Base-by-base conservation (phyloP, 1,140 invertebrate genomes). In the Pseudomyrmex concolor region DNA sequence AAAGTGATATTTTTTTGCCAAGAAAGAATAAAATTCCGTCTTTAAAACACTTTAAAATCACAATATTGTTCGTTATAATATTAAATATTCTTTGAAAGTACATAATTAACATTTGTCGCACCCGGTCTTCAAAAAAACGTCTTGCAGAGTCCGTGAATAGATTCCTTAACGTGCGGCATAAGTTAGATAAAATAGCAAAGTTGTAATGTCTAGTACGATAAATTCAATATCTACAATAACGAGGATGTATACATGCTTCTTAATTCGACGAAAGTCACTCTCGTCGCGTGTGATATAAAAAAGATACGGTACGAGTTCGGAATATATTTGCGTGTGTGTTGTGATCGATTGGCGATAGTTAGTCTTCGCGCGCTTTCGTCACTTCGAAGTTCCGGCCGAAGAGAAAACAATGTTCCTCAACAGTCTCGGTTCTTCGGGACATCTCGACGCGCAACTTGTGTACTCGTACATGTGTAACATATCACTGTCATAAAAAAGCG, bases 391-490 rank as follows among this genome's bases (percentile, higher is more conserved):
- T 57, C 15, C 15, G 15, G 60, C 34, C 48, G n/a, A 9, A 13
- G 17, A 55, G 13, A 34, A 7, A 34, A 34, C 4, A 34, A 77
- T 68, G 19, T 22, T 55, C 8, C 12, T 67, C 67, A 78, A 78
- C 45, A 77, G 4, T 78, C 51, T 1, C 34, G 5, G 34, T 34
- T 34, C 67, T 48, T 68, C 19, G 19, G 1, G 19, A 59, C 45
- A 76, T 17, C 54, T 45, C 15, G 51, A 34, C n/a, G 19, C 70
- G 68, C 50, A 68, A 78, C 68, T 48, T 78, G 25, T n/a, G 19
- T n/a, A 2, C 9, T 71, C 13, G 9, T 22, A 43, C 22, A 54
- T 43, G 22, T 10, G 12, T 22, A 45, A 13, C 57, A 70, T 19
- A 78, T 78, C 43, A 70, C 22, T 22, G 45, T 5, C 43, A 17